Evolutionary conservation across 1,140 invertebrate species (phyloP).

Genomic region (Diprion similis): DNA sequence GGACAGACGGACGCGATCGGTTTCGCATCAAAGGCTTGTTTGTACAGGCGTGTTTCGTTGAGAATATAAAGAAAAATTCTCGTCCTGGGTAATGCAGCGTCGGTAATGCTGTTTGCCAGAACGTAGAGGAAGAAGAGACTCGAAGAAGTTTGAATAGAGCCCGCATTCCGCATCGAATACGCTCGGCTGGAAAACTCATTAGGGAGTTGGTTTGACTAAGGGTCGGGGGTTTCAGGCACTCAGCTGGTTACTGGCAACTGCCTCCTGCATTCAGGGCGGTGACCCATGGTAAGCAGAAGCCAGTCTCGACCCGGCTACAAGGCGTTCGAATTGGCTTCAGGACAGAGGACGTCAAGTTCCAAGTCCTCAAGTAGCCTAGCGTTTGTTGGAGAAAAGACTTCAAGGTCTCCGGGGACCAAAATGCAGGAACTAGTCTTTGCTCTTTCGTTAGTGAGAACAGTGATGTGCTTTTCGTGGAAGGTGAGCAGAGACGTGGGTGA

Average conservation of each 20-base stretch:
- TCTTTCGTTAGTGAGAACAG: too few relatives aligned
- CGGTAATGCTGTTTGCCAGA: conserved; percentile 1
- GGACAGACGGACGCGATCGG: too few relatives aligned
- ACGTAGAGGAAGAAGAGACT: conserved; percentile 21
- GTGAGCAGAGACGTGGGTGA: too few relatives aligned
- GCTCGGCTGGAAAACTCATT: conserved; percentile 47
- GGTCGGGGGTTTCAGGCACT: not conserved
- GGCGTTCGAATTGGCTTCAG: not conserved
- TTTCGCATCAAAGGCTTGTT: too few relatives aligned
- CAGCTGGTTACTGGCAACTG: conserved; percentile 9
- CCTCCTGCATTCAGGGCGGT: not conserved
- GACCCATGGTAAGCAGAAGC: not conserved
- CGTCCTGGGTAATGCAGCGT: not conserved
- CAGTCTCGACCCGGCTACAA: not conserved
- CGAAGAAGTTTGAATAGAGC: conserved; percentile 49
- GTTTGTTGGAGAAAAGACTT: too few relatives aligned
- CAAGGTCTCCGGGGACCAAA: too few relatives aligned
- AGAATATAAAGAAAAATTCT: not conserved
- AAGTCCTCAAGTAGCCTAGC: too few relatives aligned
- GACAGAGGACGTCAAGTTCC: too few relatives aligned
- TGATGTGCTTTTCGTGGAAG: too few relatives aligned
- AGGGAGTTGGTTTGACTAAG: conserved; percentile 38
- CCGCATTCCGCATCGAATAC: conserved; percentile 54
- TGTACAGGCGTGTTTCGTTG: not conserved
- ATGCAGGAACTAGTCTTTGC: too few relatives aligned